Base-by-base conservation (phyloP, 1,140 invertebrate species). In the Pogonus chalceus region DNA sequence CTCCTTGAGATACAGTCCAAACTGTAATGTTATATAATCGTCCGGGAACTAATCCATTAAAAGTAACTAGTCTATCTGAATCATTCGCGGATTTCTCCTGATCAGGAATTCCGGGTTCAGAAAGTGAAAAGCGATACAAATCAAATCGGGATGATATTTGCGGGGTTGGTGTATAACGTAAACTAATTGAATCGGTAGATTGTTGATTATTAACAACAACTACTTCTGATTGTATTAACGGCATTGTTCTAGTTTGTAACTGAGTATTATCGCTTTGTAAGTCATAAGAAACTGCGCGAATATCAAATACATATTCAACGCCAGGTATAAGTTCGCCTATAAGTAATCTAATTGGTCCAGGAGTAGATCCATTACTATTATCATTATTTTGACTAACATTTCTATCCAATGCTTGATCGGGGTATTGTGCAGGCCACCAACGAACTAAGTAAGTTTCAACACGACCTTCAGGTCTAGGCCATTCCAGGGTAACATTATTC, bases 11-110 rank as follows among this genome's bases (percentile, higher is more conserved):
- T 2, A 94, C 87, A 4, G 91, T 95, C 91, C 91, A 95, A 56
- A 92, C 85, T 21, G 89, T 92, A 51, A 94, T 87, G 72, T 93
- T 92, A 72, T 94, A 94, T 20, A 94, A 72, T 58, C 83, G 80
- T 3, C 88, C 88, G 1, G 91, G 90, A 35, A 82, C 78, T 1
- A 95, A 73, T 35, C 79, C 82, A n/a, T 74, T 76, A 68, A 94
- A 95, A 3, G 82, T 84, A 10, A 95, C 86, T 66, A 90, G 86
- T 51, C 84, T 80, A 62, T 89, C 85, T 1, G 81, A 79, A 63
- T 92, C 88, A 64, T 84, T 82, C 16, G 86, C 81, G 7, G 75
- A 61, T 65, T 88, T 84, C 71, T 91, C 87, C 64, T 86, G 83
- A 31, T 81, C 82, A 49, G 81, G 78, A 57, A 84, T 83, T 24